These are phyloP conservation scores for Numida meleagris DNA, from an alignment of 2,113 vertebrate genomes.

Conservation along the genomic window DNA sequence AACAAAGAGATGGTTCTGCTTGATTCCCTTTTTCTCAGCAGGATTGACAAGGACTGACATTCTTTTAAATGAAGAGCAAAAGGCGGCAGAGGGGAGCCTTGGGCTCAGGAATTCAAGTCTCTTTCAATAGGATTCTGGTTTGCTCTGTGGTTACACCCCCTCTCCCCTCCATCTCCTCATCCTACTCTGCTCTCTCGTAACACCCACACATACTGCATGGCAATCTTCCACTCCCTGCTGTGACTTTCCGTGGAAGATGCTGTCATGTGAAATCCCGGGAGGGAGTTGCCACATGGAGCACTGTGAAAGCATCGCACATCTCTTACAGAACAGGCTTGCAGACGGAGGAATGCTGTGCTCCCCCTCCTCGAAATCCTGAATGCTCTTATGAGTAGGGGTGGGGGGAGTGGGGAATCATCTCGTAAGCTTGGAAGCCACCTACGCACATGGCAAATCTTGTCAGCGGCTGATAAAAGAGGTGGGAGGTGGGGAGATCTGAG, in stretches of 20 bases:
- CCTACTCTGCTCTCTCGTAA: slow-evolving; percentile 41
- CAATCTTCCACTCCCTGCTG: slow-evolving; percentile 46
- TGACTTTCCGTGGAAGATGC: slow-evolving; percentile 31
- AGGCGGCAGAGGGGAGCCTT: slow-evolving; percentile 8
- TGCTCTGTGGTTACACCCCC: neutral
- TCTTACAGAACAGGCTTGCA: slow-evolving; percentile 13
- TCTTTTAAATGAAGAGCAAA: slow-evolving; percentile 14
- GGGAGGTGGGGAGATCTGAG: slow-evolving; percentile 47
- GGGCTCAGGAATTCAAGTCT: slow-evolving; percentile 10
- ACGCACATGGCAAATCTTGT: slow-evolving; percentile 33
- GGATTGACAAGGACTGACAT: neutral
- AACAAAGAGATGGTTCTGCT: slow-evolving; percentile 10
- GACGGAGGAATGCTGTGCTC: neutral
- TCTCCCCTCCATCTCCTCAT: slow-evolving; percentile 33
- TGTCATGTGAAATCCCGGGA: slow-evolving; percentile 51
- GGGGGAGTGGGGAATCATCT: neutral
- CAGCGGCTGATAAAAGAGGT: slow-evolving; percentile 56
- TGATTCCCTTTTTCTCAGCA: neutral
- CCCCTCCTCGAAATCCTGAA: slow-evolving; percentile 31
- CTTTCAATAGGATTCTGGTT: slow-evolving; percentile 32
- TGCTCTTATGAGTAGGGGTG: neutral
- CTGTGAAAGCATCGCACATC: neutral
- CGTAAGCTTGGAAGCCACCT: slow-evolving; percentile 49
- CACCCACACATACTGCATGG: neutral
- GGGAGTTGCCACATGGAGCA: slow-evolving; percentile 13